These are phyloP conservation scores for Acholoe squamosa DNA, from an alignment of 2,888 invertebrate genomes.

Conservation along the genomic window DNA sequence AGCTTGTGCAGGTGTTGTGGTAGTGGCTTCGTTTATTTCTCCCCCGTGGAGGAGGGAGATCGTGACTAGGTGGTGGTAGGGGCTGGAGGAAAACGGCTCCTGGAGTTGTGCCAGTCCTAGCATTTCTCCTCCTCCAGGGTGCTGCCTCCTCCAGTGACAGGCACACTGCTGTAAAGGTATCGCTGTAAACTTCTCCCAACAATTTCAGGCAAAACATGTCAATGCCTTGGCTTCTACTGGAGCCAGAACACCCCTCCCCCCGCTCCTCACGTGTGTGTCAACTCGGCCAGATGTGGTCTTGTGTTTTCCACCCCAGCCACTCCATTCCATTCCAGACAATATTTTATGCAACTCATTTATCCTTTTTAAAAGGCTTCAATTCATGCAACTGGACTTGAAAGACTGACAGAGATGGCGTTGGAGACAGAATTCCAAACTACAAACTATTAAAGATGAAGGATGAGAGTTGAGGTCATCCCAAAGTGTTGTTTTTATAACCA, in stretches of 20 bases:
- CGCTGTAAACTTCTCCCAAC: slow-evolving; percentile 16
- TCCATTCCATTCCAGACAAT: no score
- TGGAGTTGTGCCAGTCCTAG: neutral
- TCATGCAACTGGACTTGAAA: no score
- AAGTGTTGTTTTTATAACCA: no score
- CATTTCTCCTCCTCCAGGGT: neutral
- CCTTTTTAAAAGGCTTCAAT: no score
- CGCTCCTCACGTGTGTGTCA: neutral
- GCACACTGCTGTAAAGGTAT: neutral
- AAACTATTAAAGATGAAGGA: neutral
- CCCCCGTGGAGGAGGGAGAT: neutral
- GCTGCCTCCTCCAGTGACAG: neutral
- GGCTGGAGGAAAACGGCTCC: neutral
- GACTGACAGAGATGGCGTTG: no score
- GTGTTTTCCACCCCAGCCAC: neutral
- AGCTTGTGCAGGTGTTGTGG: neutral
- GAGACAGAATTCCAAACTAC: no score
- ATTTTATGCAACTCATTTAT: no score
- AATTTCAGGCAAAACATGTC: slow-evolving; percentile 2
- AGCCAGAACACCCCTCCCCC: neutral
- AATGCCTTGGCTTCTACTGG: neutral
- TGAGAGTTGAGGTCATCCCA: no score
- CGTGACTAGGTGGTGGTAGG: slow-evolving; percentile 8
- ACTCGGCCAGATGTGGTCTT: neutral
- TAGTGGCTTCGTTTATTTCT: slow-evolving; percentile 21